These are phyloP conservation scores for Myotis pilosus DNA, from an alignment of 2,797 vertebrate species.

Conservation along the genomic window DNA sequence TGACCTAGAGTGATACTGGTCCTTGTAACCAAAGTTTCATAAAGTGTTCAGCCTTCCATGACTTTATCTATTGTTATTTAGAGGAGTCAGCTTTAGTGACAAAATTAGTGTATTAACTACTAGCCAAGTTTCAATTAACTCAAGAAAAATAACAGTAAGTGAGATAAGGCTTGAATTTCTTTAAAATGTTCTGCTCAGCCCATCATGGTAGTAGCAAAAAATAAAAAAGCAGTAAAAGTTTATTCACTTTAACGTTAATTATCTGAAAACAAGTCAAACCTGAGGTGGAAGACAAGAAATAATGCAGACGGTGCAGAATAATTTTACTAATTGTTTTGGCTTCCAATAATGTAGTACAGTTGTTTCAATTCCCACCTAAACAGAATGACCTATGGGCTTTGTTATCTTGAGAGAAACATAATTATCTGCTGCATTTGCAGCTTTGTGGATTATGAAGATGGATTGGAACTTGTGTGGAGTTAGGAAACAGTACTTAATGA, in stretches of 20 bases:
- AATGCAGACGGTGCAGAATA: background rate
- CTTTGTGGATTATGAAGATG: conserved; percentile 55
- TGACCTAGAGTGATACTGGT: background rate
- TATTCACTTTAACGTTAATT: conserved; percentile 55
- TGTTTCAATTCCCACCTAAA: conserved; percentile 32
- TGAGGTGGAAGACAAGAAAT: conserved; percentile 12
- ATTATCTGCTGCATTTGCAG: conserved; percentile 43
- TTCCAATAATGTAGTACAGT: background rate
- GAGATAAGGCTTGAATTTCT: background rate
- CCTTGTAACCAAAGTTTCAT: background rate
- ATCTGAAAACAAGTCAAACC: conserved; percentile 19
- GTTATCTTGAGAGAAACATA: conserved; percentile 48
- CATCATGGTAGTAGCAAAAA: background rate
- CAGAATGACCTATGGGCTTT: conserved; percentile 52
- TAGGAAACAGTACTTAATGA: conserved; percentile 29
- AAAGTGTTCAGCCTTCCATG: background rate
- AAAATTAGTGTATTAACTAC: conserved; percentile 32
- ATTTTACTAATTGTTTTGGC: conserved; percentile 54
- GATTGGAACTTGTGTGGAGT: background rate
- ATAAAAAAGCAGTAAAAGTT: background rate
- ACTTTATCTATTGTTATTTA: conserved; percentile 22
- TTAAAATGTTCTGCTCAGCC: background rate
- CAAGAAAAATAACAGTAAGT: background rate
- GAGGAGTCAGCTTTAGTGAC: background rate
- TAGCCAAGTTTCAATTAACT: background rate